These are phyloP conservation scores for Synaphobranchus kaupii DNA, from an alignment of 2,797 vertebrate genomes.

Conservation along the genomic window DNA sequence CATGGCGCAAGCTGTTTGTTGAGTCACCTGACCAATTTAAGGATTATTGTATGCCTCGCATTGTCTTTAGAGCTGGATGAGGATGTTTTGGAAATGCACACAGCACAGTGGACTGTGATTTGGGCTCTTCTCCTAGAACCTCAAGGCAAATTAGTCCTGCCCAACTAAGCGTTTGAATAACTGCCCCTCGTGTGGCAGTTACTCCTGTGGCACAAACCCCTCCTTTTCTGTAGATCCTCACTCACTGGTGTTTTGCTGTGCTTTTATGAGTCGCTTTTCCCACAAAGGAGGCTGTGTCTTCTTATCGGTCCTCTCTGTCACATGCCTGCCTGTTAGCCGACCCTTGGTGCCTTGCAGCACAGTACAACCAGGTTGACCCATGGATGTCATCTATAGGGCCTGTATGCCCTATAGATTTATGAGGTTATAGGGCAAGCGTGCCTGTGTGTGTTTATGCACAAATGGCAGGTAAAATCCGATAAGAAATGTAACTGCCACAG, in stretches of 20 bases:
- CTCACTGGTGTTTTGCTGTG: neutral
- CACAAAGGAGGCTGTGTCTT: neutral
- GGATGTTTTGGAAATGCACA: neutral
- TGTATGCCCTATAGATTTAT: neutral
- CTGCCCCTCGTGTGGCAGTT: no score
- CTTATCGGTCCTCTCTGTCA: slow-evolving; percentile 13
- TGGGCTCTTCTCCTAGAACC: neutral
- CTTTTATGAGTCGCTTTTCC: neutral
- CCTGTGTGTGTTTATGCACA: slow-evolving; percentile 10
- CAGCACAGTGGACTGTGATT: neutral
- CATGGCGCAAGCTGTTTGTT: neutral
- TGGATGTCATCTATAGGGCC: neutral
- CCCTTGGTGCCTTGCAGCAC: neutral
- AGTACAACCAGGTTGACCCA: neutral
- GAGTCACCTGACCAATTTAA: neutral
- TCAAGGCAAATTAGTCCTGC: neutral
- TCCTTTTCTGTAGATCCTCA: neutral
- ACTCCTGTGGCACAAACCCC: neutral
- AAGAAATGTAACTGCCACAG: neutral
- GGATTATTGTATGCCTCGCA: neutral
- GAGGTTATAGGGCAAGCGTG: neutral
- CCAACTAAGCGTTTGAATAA: neutral
- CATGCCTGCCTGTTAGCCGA: neutral
- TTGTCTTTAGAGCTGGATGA: neutral
- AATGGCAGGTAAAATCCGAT: neutral